phyloP scores from a whole-genome alignment of 2,797 vertebrate species.

The Mico argentatus region DNA sequence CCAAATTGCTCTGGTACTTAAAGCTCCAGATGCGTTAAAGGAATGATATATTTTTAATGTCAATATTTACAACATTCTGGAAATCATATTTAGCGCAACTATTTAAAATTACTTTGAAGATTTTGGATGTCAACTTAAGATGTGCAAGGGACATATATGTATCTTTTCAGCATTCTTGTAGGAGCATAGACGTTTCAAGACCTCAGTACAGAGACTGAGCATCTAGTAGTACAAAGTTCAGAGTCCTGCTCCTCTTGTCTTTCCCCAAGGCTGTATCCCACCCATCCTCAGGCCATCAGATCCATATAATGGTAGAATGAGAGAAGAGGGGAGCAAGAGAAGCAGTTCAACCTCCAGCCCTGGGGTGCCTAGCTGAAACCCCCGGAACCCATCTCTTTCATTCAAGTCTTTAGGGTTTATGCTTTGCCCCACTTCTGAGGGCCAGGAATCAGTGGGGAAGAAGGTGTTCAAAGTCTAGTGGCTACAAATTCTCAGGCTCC shows the following conservation, averaged over 20 bases:
- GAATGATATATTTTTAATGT: conserved; percentile 53
- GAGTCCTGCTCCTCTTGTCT: neutral
- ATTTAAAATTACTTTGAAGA: neutral
- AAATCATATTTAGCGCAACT: neutral
- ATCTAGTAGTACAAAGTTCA: fast-evolving
- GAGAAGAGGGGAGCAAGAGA: neutral
- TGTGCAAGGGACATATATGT: too few species aligned
- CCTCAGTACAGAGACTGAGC: neutral
- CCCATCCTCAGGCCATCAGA: neutral
- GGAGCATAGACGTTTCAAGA: neutral
- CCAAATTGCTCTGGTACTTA: conserved; percentile 68
- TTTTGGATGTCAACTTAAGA: neutral
- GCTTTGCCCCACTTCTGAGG: neutral
- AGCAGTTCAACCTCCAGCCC: neutral
- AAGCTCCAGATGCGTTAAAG: conserved; percentile 67
- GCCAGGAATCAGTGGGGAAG: conserved; percentile 26
- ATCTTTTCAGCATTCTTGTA: neutral
- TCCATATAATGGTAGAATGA: neutral
- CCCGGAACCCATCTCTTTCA: neutral
- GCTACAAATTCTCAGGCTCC: neutral
- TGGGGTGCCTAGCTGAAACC: neutral
- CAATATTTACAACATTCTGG: conserved; percentile 63
- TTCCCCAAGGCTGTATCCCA: neutral
- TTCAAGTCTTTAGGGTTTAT: neutral
- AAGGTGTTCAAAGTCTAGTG: neutral